Conservation (phyloP, 1,140 invertebrate species). For the Atopsyche davidsoni region DNA sequence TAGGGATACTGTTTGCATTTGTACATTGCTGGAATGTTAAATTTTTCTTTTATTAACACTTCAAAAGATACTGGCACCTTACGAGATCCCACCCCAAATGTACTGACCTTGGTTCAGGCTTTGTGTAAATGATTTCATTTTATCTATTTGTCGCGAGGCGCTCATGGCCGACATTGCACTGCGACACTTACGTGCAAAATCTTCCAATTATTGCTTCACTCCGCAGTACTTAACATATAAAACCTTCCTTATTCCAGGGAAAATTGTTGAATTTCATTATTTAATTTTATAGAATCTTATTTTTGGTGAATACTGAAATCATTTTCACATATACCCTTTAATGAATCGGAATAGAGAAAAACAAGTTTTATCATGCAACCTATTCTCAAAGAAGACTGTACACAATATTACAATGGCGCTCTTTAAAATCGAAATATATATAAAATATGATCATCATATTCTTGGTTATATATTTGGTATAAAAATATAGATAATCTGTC, state of each 20-base stretch:
- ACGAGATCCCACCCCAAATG: conserved; percentile 14
- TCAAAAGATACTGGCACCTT: conserved; percentile 17
- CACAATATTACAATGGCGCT: background rate
- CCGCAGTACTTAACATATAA: too few species aligned
- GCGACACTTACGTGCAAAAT: too few species aligned
- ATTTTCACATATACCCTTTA: conserved; percentile 17
- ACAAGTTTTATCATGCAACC: background rate
- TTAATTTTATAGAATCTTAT: too few species aligned
- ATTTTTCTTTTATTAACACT: conserved; percentile 28
- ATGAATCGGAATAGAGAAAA: conserved; percentile 1
- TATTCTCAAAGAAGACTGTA: too few species aligned
- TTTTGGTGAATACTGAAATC: conserved; percentile 24
- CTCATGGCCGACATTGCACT: too few species aligned
- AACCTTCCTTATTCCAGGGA: background rate
- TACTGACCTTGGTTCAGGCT: conserved; percentile 21
- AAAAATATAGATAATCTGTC: too few species aligned
- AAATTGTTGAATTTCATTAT: conserved; percentile 5
- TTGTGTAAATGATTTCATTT: conserved; percentile 26
- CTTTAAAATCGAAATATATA: too few species aligned
- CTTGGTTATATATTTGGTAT: too few species aligned
- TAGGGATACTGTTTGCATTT: conserved; percentile 26
- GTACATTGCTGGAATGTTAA: conserved; percentile 29
- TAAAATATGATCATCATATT: too few species aligned
- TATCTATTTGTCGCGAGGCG: background rate
- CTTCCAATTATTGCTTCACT: too few species aligned